phyloP scores from a whole-genome alignment of 2,797 vertebrate genomes.

The Stomatorhinus walkeri region DNA sequence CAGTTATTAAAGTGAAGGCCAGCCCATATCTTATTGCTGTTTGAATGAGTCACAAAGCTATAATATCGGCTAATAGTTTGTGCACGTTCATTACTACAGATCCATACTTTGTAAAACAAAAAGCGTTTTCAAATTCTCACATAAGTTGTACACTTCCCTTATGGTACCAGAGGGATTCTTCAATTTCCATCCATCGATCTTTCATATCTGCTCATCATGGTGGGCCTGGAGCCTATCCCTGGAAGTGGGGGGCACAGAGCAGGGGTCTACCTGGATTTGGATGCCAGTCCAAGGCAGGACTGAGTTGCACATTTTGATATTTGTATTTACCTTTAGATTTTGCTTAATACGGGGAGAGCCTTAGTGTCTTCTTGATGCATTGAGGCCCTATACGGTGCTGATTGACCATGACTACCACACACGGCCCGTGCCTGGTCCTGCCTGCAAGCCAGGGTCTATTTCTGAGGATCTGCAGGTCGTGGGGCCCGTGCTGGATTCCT shows the following conservation, averaged over 20 bases:
- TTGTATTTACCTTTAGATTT: neutral
- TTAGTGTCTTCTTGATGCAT: neutral
- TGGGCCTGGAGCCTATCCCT: neutral
- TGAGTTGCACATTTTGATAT: neutral
- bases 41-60: neutral
- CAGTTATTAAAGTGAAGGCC: neutral
- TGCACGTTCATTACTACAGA: neutral
- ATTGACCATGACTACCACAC: neutral
- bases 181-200: neutral
- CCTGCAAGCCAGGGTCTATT: constrained; percentile 39
- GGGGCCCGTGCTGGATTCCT: constrained; percentile 46
- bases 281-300: neutral
- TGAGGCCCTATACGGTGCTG: neutral
- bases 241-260: neutral
- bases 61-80: neutral
- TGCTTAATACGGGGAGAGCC: neutral
- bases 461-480: constrained; percentile 47
- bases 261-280: neutral
- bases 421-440: neutral
- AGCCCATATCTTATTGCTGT: neutral
- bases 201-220: neutral
- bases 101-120: neutral
- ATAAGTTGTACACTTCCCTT: neutral
- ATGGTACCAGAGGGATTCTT: neutral
- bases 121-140: neutral